Evolutionary conservation across 2,888 invertebrate species (phyloP).

Genomic region (Eretmocerus hayati): DNA sequence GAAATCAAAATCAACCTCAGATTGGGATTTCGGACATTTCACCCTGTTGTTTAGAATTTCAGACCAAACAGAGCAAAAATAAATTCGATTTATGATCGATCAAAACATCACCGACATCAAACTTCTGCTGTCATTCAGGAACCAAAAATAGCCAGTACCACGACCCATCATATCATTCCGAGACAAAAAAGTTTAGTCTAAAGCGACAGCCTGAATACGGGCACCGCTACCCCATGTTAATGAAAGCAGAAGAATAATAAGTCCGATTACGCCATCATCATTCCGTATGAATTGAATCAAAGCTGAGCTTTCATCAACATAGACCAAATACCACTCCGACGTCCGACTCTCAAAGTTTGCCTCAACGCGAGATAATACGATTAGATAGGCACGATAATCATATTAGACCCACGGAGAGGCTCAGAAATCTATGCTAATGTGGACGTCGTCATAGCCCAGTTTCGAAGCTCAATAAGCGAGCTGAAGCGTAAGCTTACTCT

Average conservation of each 20-base stretch:
- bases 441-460: background rate
- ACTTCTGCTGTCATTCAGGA: too few relatives aligned
- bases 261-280: conserved; percentile 11
- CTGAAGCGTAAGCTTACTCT: background rate
- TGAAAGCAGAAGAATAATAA: background rate
- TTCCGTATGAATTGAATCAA: conserved; percentile 18
- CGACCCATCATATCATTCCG: conserved; percentile 13
- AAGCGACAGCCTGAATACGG: too few relatives aligned
- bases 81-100: too few relatives aligned
- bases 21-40: too few relatives aligned
- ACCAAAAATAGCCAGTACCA: too few relatives aligned
- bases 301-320: too few relatives aligned
- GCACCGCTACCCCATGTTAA: background rate
- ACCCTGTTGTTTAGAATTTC: too few relatives aligned
- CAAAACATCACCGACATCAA: too few relatives aligned
- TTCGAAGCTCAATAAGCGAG: conserved; percentile 2
- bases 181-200: too few relatives aligned
- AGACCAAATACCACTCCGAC: background rate
- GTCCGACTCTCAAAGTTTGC: too few relatives aligned
- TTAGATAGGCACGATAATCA: conserved; percentile 11
- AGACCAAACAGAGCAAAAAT: too few relatives aligned
- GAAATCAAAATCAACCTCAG: too few relatives aligned
- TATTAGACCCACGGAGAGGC: background rate
- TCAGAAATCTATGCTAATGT: conserved; percentile 10
- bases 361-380: conserved; percentile 1